Base-by-base conservation (phyloP, 2,113 vertebrate genomes). In the Alethe castanea region DNA sequence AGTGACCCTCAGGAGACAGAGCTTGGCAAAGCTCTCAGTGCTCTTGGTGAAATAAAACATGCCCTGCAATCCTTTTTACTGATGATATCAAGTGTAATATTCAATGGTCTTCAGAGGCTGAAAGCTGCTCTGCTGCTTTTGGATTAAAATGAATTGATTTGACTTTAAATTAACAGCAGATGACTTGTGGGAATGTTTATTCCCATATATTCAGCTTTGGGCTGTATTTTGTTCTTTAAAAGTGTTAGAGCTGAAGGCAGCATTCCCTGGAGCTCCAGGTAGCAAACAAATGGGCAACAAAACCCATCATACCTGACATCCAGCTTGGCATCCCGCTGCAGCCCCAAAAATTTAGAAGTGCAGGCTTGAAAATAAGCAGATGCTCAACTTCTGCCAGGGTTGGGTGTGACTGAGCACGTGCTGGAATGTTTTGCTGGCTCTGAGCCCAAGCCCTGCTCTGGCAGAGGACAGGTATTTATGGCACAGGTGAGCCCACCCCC, bases 61-160 rank as follows among this genome's bases (percentile, higher is more conserved):
- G 86, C 88, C 67, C 87, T 85, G 77, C 76, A 53, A 92, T 82
- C 74, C 44, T 83, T 79, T 79, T 72, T n/a, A 66, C 84, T 96
- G 95, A 88, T 76, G 76, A 60, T 92, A 95, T 71, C 64, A 80
- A 86, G 76, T 66, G n/a, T 80, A 53, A 86, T 73, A 95, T 72
- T 95, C 93, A 94, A 82, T 57, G 91, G 71, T 19, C 95, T 95
- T 74, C 60, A 69, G 88, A 96, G 91, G 95, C 48, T 47, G 74
- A 77, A 89, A 96, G 77, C 79, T 62, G 35, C 42, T 95, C 83
- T 92, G 91, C 83, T 97, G 83, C 11, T 86, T 95, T 95, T 84
- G 91, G 93, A 97, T 94, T 91, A 42, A 96, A 96, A 92, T 83
- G 33, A 95, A 96, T 92, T 90, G 88, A 81, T 96, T 95, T 47